Percentiles rank a stretch among this genome's conserved stretches.
These are phyloP conservation scores for Heliconius hortense DNA, from an alignment of 2,888 invertebrate genomes.

Conservation along the genomic window DNA sequence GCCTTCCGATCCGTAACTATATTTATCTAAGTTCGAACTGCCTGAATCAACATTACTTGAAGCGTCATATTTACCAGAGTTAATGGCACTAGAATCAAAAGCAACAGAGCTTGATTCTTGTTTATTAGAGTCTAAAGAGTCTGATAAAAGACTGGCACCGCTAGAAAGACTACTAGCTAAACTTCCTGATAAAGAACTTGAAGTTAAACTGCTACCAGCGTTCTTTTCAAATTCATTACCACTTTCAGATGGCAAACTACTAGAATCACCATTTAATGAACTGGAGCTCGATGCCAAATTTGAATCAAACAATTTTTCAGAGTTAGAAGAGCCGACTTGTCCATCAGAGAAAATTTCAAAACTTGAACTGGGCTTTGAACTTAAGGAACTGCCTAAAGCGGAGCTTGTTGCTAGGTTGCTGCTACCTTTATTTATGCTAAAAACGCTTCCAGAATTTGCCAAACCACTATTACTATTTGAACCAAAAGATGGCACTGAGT, in stretches of 20 bases:
- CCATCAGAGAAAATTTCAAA: constrained; percentile 10
- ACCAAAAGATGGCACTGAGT: constrained; percentile 33
- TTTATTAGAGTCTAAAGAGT: not conserved
- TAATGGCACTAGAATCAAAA: not conserved
- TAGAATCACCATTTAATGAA: constrained; percentile 13
- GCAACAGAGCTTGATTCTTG: not conserved
- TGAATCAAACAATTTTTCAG: constrained; percentile 1
- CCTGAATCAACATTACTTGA: not conserved
- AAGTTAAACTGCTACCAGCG: constrained; percentile 5
- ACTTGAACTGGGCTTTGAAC: constrained; percentile 20
- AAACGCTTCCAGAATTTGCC: constrained; percentile 17
- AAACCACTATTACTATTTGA: constrained; percentile 25
- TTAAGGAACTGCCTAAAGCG: constrained; percentile 9
- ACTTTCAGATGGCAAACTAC: not conserved
- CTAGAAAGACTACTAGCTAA: constrained; percentile 20
- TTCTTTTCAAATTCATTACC: constrained; percentile 17
- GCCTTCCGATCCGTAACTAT: too few species aligned
- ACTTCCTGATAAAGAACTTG: constrained; percentile 9
- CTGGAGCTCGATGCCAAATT: constrained; percentile 12
- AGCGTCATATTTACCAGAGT: not conserved
- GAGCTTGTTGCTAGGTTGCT: constrained; percentile 19
- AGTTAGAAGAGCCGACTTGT: not conserved
- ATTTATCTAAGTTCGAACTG: not conserved
- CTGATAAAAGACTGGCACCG: not conserved
- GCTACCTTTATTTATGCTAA: constrained; percentile 13